Base-by-base conservation (phyloP, 2,113 vertebrate species). In the Lota lota region DNA sequence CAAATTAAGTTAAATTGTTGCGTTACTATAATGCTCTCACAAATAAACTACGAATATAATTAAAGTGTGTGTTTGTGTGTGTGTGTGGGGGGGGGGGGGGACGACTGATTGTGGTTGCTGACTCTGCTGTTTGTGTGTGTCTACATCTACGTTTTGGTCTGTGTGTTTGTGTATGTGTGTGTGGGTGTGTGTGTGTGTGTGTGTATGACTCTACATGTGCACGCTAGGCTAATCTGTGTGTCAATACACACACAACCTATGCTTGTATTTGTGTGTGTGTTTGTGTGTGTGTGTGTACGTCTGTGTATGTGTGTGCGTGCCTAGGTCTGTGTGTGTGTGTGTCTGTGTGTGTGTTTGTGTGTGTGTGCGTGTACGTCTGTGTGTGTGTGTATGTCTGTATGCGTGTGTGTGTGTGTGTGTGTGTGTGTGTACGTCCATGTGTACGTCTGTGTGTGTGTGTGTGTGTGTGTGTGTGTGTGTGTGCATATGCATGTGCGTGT, bases 121-220 rank as follows among this genome's bases (percentile, higher is more conserved):
- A 28, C 28, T 28, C 28, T 3, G 28, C 28, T 2, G 28, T 28
- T 28, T 28, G 28, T 28, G 28, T 28, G 28, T 28, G n/a, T 77
- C 67, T 68, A 19, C 28, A 17, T 77, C 67, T 68, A 19, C 28
- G 65, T 40, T 21, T 5, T 40, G 56, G 56, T 22, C 4, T 7
- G n/a, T 61, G 57, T 79, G 65, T 0, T 33, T 64, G 56, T 77
- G 61, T 71, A 79, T 74, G 82, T 81, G 83, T 60, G 28, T 64
- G 74, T 77, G 4, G 28, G 66, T 68, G 51, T 62, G 19, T 66
- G 47, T 66, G 64, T n/a, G 61, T 47, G 5, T 60, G 66, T 69
- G 40, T 68, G 62, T 54, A 4, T 54, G 18, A 14, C 14, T 54
- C 14, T 54, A 18, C 18, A 18, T 54, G 51, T 54, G 51, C 18